Base-by-base conservation (phyloP, 2,797 vertebrate species). In the Hypotaenidia philippensis region DNA sequence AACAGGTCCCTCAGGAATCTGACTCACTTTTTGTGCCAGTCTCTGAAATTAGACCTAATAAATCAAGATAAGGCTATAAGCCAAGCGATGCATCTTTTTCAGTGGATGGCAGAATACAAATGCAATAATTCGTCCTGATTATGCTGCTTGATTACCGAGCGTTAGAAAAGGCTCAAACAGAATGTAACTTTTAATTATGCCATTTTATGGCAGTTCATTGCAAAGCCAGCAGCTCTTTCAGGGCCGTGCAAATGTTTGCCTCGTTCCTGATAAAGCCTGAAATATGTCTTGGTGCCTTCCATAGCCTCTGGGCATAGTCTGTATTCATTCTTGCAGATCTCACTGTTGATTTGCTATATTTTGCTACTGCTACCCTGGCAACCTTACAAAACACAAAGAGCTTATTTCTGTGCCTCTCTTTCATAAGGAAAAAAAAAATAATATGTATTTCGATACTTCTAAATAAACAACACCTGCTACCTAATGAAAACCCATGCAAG, bases 161-260 rank as follows among this genome's bases (percentile, higher is more conserved):
- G 61, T 78, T 88, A 96, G 44, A 94, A 93, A 90, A 88, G 49
- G 56, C 82, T 96, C 70, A 89, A 89, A 75, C 78, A 78, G 85
- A 96, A 95, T 64, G 75, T 80, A 96, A 94, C 95, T 95, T 96
- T 96, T 96, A 96, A 95, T 95, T 94, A 96, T 57, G 93, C 70
- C n/a, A n/a, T 68, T 97, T 95, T 91, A 89, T 75, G 93, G 90
- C 56, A 90, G 66, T 84, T 97, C 90, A 87, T 70, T 94, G 85
- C 8, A 55, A 96, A 97, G 69, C 57, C 82, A 96, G 83, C 71
- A 93, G 81, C 70, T 92, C 34, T 87, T 95, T 90, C 76, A 93
- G 84, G 72, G 80, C 50, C 4, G 1, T 86, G 89, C 81, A 92
- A 97, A 95, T 93, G 91, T 96, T 89, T 94, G 76, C 57, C 75